Evolutionary conservation across 2,888 invertebrate species (phyloP), one percentile per base, ranked within the genome.

Genomic region (Syrista parreyssii): DNA sequence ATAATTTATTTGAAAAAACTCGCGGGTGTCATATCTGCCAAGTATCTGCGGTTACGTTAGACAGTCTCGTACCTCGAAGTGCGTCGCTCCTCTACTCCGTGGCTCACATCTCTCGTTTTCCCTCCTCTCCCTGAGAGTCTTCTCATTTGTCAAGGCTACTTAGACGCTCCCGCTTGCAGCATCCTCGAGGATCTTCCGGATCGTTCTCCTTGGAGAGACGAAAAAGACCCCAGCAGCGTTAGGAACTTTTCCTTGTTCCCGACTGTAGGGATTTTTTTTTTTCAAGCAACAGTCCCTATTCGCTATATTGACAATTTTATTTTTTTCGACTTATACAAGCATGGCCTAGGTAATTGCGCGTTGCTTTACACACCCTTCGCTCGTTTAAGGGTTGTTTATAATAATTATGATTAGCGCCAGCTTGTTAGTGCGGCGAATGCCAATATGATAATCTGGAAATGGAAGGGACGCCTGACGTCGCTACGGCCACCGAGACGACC

Each of bases 1-100:
- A 73, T 78, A 76, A 78, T 78, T 78, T 78, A 75, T 78, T 76
- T 75, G 75, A 15, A 76, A 76, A 55, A 78, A 78, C 68, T 34
- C 78, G 74, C 34, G 75, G 75, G 78, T 78, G 78, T 78, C 75
- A 68, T 76, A 72, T 78, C 75, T 76, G 35, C 74, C 15, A 71
- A 71, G 33, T 55, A 71, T 71, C 71, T 31, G 32, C 32, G 71
- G 71, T 71, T 31, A 33, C 1, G 33, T 31, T 23, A 15, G 71
- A 71, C 55, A 9, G 15, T 23, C 55, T 55, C 23, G 23, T 6
- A 55, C 9, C 55, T 55, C 55, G 55, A 23, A 55, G 55, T 23
- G 55, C 55, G 23, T 55, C 23, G 23, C 6, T 55, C 23, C 55
- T 55, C 6, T 11, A 33, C 74, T 71, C 31, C 3, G 6, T 74